phyloP scores from a whole-genome alignment of 2,797 vertebrate species.

The Centroberyx gerrardi region DNA sequence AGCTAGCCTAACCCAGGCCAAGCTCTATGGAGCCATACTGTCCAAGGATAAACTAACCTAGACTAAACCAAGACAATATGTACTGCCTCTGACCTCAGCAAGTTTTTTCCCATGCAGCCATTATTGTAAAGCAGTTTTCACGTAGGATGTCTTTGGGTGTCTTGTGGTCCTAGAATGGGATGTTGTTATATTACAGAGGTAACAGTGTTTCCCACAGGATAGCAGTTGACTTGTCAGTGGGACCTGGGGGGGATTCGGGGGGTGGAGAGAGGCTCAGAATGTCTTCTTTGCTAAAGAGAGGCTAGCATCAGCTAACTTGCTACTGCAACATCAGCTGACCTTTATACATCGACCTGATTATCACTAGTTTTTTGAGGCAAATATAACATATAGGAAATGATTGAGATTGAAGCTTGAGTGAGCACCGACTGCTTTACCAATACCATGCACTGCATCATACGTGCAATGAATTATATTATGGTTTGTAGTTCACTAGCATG shows the following conservation, averaged over 20 bases:
- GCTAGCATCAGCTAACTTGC: constrained; percentile 10
- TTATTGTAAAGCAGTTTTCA: constrained; percentile 23
- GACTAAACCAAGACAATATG: not conserved
- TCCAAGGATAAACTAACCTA: not conserved
- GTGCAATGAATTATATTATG: too few relatives aligned
- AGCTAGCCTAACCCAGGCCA: constrained; percentile 15
- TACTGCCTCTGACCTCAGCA: constrained; percentile 18
- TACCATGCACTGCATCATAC: too few relatives aligned
- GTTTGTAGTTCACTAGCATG: too few relatives aligned
- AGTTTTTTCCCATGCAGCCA: constrained; percentile 23
- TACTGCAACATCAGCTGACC: not conserved
- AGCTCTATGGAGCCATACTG: not conserved
- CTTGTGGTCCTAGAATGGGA: constrained; percentile 20
- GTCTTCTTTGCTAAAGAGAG: not conserved
- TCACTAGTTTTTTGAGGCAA: not conserved
- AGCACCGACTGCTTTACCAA: too few relatives aligned
- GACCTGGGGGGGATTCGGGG: constrained; percentile 10
- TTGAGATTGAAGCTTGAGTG: too few relatives aligned
- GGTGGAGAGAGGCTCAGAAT: not conserved
- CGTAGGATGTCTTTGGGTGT: constrained; percentile 35
- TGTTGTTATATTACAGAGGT: constrained; percentile 45
- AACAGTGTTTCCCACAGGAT: constrained; percentile 18
- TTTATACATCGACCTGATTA: not conserved
- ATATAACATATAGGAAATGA: not conserved
- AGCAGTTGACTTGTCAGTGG: constrained; percentile 36